These are phyloP conservation scores for Lasioglossum vierecki DNA, from an alignment of 2,888 invertebrate genomes.

Conservation along the genomic window DNA sequence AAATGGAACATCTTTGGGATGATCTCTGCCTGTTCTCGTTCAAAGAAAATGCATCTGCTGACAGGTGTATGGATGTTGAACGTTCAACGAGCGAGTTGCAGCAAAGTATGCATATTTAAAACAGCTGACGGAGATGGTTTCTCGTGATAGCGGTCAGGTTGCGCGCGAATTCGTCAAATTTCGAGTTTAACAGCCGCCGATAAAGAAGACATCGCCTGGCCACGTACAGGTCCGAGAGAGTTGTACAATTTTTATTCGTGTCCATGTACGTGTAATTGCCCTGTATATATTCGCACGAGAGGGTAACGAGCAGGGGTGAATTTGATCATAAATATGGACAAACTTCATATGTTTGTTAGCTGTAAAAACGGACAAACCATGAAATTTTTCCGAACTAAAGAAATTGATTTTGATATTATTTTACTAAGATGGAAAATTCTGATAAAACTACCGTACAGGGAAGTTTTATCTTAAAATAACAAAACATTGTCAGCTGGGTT, in stretches of 20 bases:
- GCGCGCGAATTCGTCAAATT: constrained; percentile 10
- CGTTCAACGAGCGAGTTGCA: not conserved
- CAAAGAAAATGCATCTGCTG: not conserved
- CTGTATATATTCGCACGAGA: constrained; percentile 13
- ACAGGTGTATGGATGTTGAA: not conserved
- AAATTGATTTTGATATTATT: not conserved
- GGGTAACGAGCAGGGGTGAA: not conserved
- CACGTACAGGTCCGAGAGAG: not conserved
- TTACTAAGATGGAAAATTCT: not conserved
- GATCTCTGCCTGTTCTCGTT: not conserved
- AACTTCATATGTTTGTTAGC: not conserved
- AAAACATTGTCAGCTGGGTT: not conserved
- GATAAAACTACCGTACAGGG: not conserved
- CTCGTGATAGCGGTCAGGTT: not conserved
- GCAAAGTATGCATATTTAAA: not conserved
- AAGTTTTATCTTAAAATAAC: not conserved
- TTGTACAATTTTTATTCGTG: constrained; percentile 14
- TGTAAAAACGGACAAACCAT: not conserved
- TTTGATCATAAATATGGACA: not conserved
- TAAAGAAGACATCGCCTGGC: not conserved
- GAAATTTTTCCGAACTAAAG: not conserved
- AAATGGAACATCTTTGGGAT: not conserved
- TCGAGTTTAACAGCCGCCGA: constrained; percentile 13
- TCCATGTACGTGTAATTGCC: constrained; percentile 25
- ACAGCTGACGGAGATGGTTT: not conserved